Conservation (phyloP, 2,113 vertebrate species). For the Tachuris rubrigastra region DNA sequence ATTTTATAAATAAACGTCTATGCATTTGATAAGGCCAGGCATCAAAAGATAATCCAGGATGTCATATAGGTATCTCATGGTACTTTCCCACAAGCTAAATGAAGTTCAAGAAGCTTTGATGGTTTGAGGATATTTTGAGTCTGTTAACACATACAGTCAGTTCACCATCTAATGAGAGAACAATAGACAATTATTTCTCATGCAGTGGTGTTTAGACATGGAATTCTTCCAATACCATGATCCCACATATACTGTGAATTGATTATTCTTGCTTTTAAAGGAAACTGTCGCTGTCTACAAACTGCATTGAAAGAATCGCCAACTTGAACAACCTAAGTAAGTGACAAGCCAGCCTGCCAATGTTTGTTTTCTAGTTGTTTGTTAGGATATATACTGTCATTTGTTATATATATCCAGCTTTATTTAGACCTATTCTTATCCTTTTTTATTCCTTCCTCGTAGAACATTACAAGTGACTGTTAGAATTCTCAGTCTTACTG, state of each 20-base stretch:
- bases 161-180: background rate
- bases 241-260: constrained; percentile 32
- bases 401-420: background rate
- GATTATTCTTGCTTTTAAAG: constrained; percentile 74
- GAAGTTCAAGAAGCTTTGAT: background rate
- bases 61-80: background rate
- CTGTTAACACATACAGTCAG: background rate
- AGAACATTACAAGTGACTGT: background rate
- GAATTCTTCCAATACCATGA: constrained; percentile 9
- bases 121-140: background rate
- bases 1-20: background rate
- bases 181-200: background rate
- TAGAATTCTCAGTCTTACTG: background rate
- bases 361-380: constrained; percentile 28
- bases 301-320: constrained; percentile 97
- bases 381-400: background rate
- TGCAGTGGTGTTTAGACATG: background rate
- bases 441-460: background rate
- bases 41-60: background rate
- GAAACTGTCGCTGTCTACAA: constrained; percentile 93
- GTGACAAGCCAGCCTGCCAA: constrained; percentile 62
- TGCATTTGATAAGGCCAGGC: background rate
- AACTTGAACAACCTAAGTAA: constrained; percentile 94
- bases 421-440: background rate
- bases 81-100: background rate